phyloP scores from a whole-genome alignment of 2,888 invertebrate genomes.

The Reticulitermes lucifugus region DNA sequence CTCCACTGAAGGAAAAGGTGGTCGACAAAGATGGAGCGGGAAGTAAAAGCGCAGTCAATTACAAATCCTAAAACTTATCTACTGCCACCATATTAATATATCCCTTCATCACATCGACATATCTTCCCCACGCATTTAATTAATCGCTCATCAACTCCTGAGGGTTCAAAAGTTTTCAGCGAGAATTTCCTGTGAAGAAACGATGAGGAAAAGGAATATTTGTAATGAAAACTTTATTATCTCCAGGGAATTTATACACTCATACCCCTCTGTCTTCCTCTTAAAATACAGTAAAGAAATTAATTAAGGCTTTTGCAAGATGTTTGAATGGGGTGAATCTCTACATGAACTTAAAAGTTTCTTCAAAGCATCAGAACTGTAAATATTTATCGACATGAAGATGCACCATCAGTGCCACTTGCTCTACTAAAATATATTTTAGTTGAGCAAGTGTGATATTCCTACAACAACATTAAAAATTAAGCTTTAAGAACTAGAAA shows the following conservation, averaged over 20 bases:
- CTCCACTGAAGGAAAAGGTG: neutral
- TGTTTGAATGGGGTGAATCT: neutral
- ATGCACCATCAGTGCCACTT: too few species aligned
- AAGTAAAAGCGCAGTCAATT: neutral
- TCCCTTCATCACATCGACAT: neutral
- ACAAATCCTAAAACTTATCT: neutral
- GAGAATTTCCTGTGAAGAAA: neutral
- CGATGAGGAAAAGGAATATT: neutral
- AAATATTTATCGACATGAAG: neutral
- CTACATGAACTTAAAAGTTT: neutral
- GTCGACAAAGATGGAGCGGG: neutral
- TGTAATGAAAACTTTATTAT: neutral
- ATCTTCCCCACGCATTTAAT: neutral
- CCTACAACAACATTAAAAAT: too few species aligned
- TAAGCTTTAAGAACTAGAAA: too few species aligned
- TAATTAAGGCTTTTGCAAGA: neutral
- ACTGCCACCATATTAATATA: neutral
- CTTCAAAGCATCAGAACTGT: neutral
- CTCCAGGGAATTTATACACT: neutral
- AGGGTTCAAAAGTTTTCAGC: neutral
- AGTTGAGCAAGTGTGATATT: too few species aligned
- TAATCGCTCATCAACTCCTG: neutral
- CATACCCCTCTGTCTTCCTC: neutral
- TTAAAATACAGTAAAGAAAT: neutral
- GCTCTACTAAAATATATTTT: too few species aligned